phyloP scores from a whole-genome alignment of 2,113 vertebrate genomes.

The Paramormyrops kingsleyae region DNA sequence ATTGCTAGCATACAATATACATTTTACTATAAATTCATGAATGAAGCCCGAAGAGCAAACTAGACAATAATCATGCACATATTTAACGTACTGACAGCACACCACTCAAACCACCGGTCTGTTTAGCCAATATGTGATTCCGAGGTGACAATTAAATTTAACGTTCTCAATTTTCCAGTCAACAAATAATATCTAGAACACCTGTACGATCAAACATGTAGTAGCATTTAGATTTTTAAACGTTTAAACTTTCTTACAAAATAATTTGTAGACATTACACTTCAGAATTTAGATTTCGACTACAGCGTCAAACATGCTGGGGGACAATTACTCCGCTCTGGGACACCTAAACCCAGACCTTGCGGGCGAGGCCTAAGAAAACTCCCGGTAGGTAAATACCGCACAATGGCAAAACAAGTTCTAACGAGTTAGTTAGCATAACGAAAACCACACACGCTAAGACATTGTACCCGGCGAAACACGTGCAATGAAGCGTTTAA shows the following conservation, averaged over 20 bases:
- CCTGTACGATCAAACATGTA: not conserved
- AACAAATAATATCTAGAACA: not conserved
- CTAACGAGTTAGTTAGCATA: not conserved
- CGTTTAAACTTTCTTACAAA: not conserved
- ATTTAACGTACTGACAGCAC: not conserved
- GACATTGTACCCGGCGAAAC: not conserved
- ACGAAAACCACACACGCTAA: not conserved
- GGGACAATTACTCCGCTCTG: not conserved
- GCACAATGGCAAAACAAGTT: not conserved
- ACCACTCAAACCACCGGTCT: not conserved
- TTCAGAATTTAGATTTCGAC: not conserved
- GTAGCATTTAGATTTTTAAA: not conserved
- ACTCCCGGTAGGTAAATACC: not conserved
- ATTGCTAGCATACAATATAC: not conserved
- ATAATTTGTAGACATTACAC: not conserved
- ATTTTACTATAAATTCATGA: not conserved
- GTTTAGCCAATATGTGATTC: not conserved
- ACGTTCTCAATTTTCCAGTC: not conserved
- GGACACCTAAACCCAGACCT: not conserved
- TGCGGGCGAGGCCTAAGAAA: not conserved
- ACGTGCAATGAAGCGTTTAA: not conserved
- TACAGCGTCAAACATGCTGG: not conserved
- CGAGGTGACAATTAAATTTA: not conserved
- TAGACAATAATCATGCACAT: not conserved
- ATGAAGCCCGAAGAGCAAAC: not conserved